phyloP scores from a whole-genome alignment of 2,888 invertebrate genomes.

The Antheraea assamensis region DNA sequence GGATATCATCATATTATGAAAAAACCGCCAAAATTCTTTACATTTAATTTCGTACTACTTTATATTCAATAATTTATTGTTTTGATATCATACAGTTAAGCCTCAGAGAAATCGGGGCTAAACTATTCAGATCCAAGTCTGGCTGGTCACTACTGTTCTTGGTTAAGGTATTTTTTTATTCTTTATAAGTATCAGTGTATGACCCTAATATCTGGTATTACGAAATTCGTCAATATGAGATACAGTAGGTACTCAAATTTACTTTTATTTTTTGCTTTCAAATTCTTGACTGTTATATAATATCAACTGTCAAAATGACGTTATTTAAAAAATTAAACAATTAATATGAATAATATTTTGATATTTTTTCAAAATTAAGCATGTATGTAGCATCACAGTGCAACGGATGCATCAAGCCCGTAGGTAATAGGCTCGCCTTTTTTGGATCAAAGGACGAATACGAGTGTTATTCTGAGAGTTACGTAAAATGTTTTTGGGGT shows the following conservation, averaged over 20 bases:
- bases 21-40: too few species aligned
- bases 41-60: too few species aligned
- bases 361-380: slow-evolving; percentile 24
- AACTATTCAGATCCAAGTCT: too few species aligned
- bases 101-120: too few species aligned
- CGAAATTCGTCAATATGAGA: too few species aligned
- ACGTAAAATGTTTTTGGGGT: slow-evolving; percentile 71
- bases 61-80: too few species aligned
- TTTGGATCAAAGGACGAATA: slow-evolving; percentile 55
- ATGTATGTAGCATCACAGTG: slow-evolving; percentile 49
- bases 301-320: slow-evolving; percentile 7
- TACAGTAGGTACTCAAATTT: background rate
- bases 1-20: too few species aligned
- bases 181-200: too few species aligned
- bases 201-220: too few species aligned
- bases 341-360: background rate
- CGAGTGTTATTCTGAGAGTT: slow-evolving; percentile 66
- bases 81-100: too few species aligned
- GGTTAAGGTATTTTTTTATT: too few species aligned
- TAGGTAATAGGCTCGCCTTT: slow-evolving; percentile 50
- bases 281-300: background rate
- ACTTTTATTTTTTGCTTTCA: background rate
- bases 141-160: too few species aligned
- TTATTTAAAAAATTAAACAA: background rate
- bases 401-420: slow-evolving; percentile 53